phyloP scores from a whole-genome alignment of 2,888 invertebrate species.

The Volucella zonaria region DNA sequence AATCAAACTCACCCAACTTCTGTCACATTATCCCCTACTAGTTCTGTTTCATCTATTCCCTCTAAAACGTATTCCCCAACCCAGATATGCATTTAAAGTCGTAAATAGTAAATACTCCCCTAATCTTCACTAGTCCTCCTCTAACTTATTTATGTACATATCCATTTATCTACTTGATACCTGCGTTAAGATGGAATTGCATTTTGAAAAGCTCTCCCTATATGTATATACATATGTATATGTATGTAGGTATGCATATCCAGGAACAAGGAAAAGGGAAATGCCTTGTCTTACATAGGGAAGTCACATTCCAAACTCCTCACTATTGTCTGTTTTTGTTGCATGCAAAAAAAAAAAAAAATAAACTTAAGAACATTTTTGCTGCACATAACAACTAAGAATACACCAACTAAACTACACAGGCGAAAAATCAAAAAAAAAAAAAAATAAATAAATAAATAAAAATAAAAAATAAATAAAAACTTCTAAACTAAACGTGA shows the following conservation, averaged over 20 bases:
- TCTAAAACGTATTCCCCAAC: too few relatives aligned
- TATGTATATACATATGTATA: neutral
- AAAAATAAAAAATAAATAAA: slow-evolving; percentile 19
- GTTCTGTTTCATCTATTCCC: too few relatives aligned
- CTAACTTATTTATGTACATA: too few relatives aligned
- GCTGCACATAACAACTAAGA: slow-evolving; percentile 29
- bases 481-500: slow-evolving; percentile 58
- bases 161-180: too few relatives aligned
- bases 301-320: slow-evolving; percentile 56
- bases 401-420: slow-evolving; percentile 41
- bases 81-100: too few relatives aligned
- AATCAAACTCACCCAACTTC: too few relatives aligned
- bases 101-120: too few relatives aligned
- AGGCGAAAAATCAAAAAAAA: slow-evolving; percentile 8
- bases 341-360: slow-evolving; percentile 20
- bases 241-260: neutral
- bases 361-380: slow-evolving; percentile 34
- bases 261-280: slow-evolving; percentile 32
- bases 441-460: slow-evolving; percentile 25
- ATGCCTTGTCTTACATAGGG: slow-evolving; percentile 32
- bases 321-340: neutral
- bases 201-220: neutral
- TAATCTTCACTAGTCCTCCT: too few relatives aligned
- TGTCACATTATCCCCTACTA: too few relatives aligned
- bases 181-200: too few relatives aligned